These are phyloP conservation scores for Trachemys scripta DNA, from an alignment of 2,113 vertebrate genomes.

Conservation along the genomic window DNA sequence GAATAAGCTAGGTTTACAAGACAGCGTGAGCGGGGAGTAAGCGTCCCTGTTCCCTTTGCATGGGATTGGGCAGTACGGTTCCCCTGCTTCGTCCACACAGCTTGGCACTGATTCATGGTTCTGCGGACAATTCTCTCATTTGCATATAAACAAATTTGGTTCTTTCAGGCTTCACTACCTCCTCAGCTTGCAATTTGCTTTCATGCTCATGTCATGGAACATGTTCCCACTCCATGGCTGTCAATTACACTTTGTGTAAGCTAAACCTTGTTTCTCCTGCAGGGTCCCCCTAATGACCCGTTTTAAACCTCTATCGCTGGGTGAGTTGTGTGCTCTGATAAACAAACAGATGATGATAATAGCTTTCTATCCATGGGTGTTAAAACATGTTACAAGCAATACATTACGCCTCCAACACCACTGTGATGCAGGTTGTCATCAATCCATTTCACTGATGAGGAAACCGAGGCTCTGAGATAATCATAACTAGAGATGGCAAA, in stretches of 20 bases:
- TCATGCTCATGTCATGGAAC: not conserved
- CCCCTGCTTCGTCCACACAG: not conserved
- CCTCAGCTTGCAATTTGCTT: not conserved
- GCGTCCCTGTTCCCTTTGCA: not conserved
- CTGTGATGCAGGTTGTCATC: not conserved
- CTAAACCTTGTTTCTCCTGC: not conserved
- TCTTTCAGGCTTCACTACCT: not conserved
- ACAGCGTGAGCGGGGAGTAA: not conserved
- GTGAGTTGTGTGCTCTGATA: not conserved
- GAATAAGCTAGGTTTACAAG: not conserved
- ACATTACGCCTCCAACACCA: not conserved
- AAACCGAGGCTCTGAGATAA: not conserved
- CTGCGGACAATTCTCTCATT: not conserved
- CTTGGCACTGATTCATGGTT: not conserved
- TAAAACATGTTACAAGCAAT: not conserved
- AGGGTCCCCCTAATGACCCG: rapidly evolving
- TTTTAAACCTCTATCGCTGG: not conserved
- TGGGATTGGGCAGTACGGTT: not conserved
- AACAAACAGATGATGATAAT: not conserved
- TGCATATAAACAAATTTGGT: not conserved
- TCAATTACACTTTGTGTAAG: not conserved
- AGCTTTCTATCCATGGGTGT: not conserved
- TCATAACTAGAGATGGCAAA: not conserved
- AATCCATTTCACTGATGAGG: not conserved
- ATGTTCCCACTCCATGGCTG: not conserved